Percentiles rank a stretch among this genome's conserved stretches.
Evolutionary conservation across 2,113 vertebrate species (phyloP).

Genomic region (Phalacrocorax brasilianus): DNA sequence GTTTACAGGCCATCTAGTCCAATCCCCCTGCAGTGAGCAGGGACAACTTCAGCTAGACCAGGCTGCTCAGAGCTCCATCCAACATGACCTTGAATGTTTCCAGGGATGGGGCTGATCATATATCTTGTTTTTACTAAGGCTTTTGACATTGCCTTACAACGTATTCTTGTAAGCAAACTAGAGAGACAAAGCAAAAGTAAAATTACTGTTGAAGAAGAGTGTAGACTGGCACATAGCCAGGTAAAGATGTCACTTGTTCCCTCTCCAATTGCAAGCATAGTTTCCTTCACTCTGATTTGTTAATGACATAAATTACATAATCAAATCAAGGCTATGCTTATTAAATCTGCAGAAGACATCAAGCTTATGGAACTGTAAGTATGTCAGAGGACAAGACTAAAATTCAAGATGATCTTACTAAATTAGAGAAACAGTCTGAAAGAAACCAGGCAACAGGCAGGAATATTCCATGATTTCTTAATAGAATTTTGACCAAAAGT

Average conservation of each 20-base stretch:
- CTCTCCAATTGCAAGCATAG: background rate
- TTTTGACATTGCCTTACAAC: background rate
- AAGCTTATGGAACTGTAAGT: background rate
- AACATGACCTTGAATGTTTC: too few species aligned
- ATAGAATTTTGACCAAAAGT: background rate
- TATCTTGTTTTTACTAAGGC: background rate
- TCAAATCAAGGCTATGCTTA: background rate
- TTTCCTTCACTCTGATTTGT: background rate
- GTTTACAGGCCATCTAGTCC: too few species aligned
- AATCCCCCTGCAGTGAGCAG: too few species aligned
- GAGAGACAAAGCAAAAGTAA: background rate
- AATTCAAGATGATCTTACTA: background rate
- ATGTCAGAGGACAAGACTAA: background rate
- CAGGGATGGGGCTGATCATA: background rate
- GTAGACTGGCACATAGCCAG: background rate
- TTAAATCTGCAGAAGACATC: background rate
- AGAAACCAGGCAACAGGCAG: background rate
- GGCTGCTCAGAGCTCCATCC: too few species aligned
- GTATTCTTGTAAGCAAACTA: background rate
- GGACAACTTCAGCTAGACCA: too few species aligned
- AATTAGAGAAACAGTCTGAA: background rate
- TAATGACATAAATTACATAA: background rate
- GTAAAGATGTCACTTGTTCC: background rate
- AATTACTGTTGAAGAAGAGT: background rate
- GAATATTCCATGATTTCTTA: background rate